Percentiles rank a stretch among this genome's conserved stretches.
Conservation (phyloP, 2,797 vertebrate species). For the Gymnothorax javanicus region DNA sequence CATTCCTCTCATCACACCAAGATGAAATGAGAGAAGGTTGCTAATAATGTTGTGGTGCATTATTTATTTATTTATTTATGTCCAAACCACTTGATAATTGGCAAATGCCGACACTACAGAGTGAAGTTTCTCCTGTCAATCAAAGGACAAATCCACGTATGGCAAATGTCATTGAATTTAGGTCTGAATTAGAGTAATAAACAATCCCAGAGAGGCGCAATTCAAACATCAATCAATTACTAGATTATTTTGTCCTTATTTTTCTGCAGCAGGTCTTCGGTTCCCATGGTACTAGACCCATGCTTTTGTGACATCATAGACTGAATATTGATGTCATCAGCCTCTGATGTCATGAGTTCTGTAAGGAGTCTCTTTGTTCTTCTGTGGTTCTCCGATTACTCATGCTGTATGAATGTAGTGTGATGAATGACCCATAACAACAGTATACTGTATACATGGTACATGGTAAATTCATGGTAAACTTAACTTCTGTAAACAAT, state of each 20-base stretch:
- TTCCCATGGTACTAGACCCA: conserved; percentile 41
- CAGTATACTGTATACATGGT: conserved; percentile 54
- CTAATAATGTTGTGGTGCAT: too few relatives aligned
- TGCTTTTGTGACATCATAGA: conserved; percentile 46
- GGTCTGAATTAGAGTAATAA: not conserved
- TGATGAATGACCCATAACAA: conserved; percentile 70
- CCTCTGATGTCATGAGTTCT: conserved; percentile 58
- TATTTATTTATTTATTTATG: too few relatives aligned
- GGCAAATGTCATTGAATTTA: not conserved
- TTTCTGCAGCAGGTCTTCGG: not conserved
- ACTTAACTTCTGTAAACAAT: not conserved
- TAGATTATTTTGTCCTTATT: not conserved
- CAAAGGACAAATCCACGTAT: not conserved
- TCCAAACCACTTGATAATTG: not conserved
- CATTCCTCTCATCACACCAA: too few relatives aligned
- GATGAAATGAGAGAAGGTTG: too few relatives aligned
- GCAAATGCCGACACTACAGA: not conserved
- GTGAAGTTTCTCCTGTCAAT: not conserved
- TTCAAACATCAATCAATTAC: not conserved
- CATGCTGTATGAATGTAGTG: conserved; percentile 49
- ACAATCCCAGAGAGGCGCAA: too few relatives aligned
- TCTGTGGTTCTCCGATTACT: conserved; percentile 59
- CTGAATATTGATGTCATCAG: conserved; percentile 50
- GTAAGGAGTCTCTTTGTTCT: conserved; percentile 50
- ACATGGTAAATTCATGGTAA: conserved; percentile 61